Base-by-base conservation (phyloP, 2,888 invertebrate genomes). In the Pogonocherus hispidulus region DNA sequence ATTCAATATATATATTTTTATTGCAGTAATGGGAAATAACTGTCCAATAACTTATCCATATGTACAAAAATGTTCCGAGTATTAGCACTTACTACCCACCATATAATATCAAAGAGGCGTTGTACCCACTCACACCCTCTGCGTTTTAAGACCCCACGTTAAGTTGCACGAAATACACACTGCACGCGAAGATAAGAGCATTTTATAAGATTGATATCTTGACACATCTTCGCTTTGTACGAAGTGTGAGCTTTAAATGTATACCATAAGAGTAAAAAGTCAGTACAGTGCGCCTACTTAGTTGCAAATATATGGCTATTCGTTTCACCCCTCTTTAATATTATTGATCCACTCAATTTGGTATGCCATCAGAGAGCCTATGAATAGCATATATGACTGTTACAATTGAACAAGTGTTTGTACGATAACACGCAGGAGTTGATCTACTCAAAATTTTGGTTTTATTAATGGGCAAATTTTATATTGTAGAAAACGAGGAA, bases 171-270 rank as follows among this genome's bases (percentile, higher is more conserved):
- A 71, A 68, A 68, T 71, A 66, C 71, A 60, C 51, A 63, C 63
- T 54, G 66, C 71, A 71, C 71, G 71, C 71, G 57, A 71, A 71
- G 71, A 68, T 71, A 71, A 71, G 60, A 66, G 65, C 66, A 52
- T 68, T 71, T 60, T 57, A 52, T 51, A 64, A 71, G 67, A 71
- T 71, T 71, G 71, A 66, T 71, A 68, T 68, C 67, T 65, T 63
- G 67, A 71, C 71, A 68, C 67, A 59, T 62, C 65, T 65, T 57
- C 67, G 65, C 63, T 67, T 71, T 66, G 67, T 66, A 59, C 23
- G 32, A 47, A 27, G 22, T 22, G 57, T 41, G 20, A 41, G 56
- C 22, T 37, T 19, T 11, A 56, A 57, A 44, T 44, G 57, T 57
- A 23, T 18, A n/a, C n/a, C 23, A 57, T 23, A 46, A 23, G n/a